phyloP scores from a whole-genome alignment of 2,888 invertebrate species.

The Xanthorhoe designata region DNA sequence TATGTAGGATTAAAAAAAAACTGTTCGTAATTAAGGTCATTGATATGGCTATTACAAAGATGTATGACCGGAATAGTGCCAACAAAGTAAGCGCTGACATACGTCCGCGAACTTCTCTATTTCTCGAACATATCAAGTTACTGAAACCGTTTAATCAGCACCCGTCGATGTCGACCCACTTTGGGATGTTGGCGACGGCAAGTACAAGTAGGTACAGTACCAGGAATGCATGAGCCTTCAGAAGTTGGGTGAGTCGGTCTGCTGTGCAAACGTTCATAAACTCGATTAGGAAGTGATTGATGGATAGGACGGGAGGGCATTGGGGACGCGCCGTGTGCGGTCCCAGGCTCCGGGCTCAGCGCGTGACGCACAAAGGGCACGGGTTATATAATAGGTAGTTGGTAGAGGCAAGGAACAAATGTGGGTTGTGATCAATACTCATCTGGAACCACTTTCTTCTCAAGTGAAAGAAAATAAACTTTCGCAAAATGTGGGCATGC shows the following conservation, averaged over 20 bases:
- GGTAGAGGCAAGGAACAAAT: conserved; percentile 21
- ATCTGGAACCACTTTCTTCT: conserved; percentile 19
- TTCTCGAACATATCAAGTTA: conserved; percentile 19
- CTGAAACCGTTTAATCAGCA: conserved; percentile 18
- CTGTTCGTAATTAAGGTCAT: neutral
- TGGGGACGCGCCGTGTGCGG: conserved; percentile 49
- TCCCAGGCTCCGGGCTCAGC: conserved; percentile 48
- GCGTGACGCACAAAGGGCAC: conserved; percentile 49
- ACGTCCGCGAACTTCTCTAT: neutral
- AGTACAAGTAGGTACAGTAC: conserved; percentile 16
- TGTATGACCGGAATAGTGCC: neutral
- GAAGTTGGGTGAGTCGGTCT: conserved; percentile 39
- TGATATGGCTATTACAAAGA: neutral
- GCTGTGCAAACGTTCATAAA: conserved; percentile 65
- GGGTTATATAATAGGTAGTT: conserved; percentile 15
- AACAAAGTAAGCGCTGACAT: neutral
- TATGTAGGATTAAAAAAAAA: neutral
- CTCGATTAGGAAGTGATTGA: conserved; percentile 76
- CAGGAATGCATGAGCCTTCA: conserved; percentile 42
- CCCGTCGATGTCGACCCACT: conserved; percentile 25
- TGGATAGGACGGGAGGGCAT: conserved; percentile 48
- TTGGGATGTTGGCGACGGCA: conserved; percentile 9
- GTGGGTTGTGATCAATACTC: conserved; percentile 44
- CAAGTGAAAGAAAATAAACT: too few species aligned
- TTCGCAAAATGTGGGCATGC: too few species aligned